These are phyloP conservation scores for Artibeus lituratus DNA, from an alignment of 2,797 vertebrate genomes.

Conservation along the genomic window DNA sequence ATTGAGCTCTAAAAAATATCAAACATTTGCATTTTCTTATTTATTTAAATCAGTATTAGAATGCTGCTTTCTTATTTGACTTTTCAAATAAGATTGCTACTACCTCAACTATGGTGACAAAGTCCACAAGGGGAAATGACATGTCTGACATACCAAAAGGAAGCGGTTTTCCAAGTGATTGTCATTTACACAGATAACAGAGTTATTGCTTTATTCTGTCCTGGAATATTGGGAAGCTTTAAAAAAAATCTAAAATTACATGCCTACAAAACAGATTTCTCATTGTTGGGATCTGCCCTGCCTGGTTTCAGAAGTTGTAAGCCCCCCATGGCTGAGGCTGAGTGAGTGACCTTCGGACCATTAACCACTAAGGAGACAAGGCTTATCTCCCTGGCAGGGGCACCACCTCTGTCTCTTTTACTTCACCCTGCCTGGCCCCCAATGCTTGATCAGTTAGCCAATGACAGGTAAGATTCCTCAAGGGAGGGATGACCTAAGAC, in stretches of 20 bases:
- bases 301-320: too few species aligned
- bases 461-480: too few species aligned
- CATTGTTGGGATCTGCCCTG: not conserved
- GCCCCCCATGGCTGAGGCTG: too few species aligned
- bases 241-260: not conserved
- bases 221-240: not conserved
- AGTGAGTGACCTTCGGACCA: too few species aligned
- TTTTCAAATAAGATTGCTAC: not conserved
- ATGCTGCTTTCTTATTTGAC: not conserved
- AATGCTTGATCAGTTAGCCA: too few species aligned
- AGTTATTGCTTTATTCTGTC: not conserved
- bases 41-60: not conserved
- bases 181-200: not conserved
- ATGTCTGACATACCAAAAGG: not conserved
- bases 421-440: too few species aligned
- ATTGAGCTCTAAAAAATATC: not conserved
- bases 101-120: not conserved
- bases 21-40: not conserved
- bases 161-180: not conserved
- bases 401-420: too few species aligned
- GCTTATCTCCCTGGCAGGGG: too few species aligned
- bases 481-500: too few species aligned
- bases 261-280: constrained; percentile 3
- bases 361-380: too few species aligned
- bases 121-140: not conserved